These are phyloP conservation scores for Drosophila buzzatii DNA, from an alignment of 2,888 invertebrate species.

Conservation along the genomic window DNA sequence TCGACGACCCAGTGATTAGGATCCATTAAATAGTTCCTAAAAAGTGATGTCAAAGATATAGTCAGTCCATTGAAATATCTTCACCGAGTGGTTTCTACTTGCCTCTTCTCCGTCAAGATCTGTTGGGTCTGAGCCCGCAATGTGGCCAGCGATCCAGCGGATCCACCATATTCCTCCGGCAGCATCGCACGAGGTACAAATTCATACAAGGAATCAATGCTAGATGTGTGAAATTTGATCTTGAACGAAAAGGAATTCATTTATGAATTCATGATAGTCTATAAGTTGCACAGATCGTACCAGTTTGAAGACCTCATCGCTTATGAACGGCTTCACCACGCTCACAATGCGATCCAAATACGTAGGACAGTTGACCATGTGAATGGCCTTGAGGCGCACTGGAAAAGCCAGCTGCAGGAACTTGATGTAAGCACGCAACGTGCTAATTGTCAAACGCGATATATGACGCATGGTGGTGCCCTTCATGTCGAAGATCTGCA, in stretches of 20 bases:
- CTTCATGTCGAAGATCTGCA: conserved; percentile 90
- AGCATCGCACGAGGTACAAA: conserved; percentile 86
- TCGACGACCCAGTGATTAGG: conserved; percentile 88
- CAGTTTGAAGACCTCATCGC: conserved; percentile 88
- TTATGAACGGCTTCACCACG: conserved; percentile 88
- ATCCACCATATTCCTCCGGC: conserved; percentile 81
- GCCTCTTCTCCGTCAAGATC: conserved; percentile 87
- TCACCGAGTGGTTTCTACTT: neutral
- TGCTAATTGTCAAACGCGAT: conserved; percentile 85
- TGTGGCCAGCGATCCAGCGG: conserved; percentile 80
- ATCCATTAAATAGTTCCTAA: conserved; percentile 87
- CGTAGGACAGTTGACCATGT: conserved; percentile 88
- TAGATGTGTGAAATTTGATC: conserved; percentile 89
- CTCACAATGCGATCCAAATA: conserved; percentile 88
- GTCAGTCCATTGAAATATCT: neutral
- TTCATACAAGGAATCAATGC: conserved; percentile 87
- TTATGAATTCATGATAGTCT: neutral
- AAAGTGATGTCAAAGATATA: conserved; percentile 44
- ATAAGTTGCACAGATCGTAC: conserved; percentile 82
- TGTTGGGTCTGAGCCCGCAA: conserved; percentile 88
- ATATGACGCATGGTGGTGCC: conserved; percentile 89
- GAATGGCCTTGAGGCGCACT: conserved; percentile 84
- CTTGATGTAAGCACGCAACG: conserved; percentile 77
- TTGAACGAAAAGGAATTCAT: conserved; percentile 68
- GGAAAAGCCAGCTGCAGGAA: conserved; percentile 81